phyloP scores from a whole-genome alignment of 64 coral and sea anemone species.

The Montipora sp. region DNA sequence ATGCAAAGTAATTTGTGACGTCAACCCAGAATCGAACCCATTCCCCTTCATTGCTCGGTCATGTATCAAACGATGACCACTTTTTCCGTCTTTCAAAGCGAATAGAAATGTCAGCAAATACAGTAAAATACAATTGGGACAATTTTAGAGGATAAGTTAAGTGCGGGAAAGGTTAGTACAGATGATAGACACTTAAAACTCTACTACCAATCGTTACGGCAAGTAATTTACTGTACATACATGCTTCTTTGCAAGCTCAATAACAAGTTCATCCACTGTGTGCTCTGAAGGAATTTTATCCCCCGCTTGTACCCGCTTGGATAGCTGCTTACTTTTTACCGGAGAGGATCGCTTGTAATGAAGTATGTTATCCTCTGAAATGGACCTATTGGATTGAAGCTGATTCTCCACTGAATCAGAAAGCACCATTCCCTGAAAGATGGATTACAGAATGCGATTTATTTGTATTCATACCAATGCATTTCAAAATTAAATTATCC shows the following conservation, averaged over 20 bases:
- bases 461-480: background rate
- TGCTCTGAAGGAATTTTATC: background rate
- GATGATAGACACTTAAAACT: too few relatives aligned
- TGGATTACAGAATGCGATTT: background rate
- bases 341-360: background rate
- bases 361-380: background rate
- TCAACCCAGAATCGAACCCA: too few relatives aligned
- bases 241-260: slow-evolving; percentile 24
- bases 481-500: too few relatives aligned
- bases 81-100: too few relatives aligned
- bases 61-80: too few relatives aligned
- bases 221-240: background rate
- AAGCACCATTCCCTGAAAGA: background rate
- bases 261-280: background rate
- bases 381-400: background rate
- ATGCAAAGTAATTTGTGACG: too few relatives aligned
- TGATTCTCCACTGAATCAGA: background rate
- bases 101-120: too few relatives aligned
- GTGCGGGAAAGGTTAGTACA: too few relatives aligned
- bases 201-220: too few relatives aligned
- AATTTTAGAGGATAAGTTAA: too few relatives aligned
- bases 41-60: too few relatives aligned
- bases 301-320: background rate
- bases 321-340: background rate
- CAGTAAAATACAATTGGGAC: too few relatives aligned